Evolutionary conservation across 2,797 vertebrate genomes (phyloP).

Genomic region (Petrocephalus sullivani): DNA sequence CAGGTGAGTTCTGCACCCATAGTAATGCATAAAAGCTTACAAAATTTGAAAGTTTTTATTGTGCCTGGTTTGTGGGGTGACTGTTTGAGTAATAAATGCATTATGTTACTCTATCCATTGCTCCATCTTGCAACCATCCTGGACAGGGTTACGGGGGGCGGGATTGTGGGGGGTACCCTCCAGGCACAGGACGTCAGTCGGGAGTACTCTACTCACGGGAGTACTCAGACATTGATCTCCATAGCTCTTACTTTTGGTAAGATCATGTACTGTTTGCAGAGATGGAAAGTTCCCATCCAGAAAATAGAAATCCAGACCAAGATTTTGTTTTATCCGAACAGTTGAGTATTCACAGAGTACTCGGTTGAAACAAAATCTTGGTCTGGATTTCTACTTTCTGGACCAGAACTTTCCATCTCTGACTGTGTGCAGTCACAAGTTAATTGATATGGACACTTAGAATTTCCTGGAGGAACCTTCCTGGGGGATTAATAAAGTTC

Average conservation of each 20-base stretch:
- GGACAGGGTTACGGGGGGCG: background rate
- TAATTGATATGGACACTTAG: too few relatives aligned
- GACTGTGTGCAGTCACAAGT: too few relatives aligned
- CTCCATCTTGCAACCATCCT: background rate
- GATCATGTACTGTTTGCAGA: constrained; percentile 47
- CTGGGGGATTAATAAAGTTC: too few relatives aligned
- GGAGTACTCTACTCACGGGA: background rate
- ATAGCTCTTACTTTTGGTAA: constrained; percentile 39
- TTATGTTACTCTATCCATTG: background rate
- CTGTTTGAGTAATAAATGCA: background rate
- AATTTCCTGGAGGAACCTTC: too few relatives aligned
- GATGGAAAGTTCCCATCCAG: background rate
- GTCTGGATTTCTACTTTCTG: too few relatives aligned
- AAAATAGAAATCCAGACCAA: background rate
- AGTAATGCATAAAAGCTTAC: background rate
- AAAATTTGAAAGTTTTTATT: background rate
- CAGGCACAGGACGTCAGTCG: background rate
- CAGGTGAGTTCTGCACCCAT: constrained; percentile 60
- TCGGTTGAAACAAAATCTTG: too few relatives aligned
- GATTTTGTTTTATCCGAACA: too few relatives aligned
- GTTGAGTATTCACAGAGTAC: too few relatives aligned
- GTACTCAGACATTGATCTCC: constrained; percentile 29
- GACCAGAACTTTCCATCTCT: too few relatives aligned
- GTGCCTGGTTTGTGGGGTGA: background rate
- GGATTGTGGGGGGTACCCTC: background rate